Evolutionary conservation across 2,797 vertebrate species (phyloP).

Genomic region (Aratinga solstitialis): DNA sequence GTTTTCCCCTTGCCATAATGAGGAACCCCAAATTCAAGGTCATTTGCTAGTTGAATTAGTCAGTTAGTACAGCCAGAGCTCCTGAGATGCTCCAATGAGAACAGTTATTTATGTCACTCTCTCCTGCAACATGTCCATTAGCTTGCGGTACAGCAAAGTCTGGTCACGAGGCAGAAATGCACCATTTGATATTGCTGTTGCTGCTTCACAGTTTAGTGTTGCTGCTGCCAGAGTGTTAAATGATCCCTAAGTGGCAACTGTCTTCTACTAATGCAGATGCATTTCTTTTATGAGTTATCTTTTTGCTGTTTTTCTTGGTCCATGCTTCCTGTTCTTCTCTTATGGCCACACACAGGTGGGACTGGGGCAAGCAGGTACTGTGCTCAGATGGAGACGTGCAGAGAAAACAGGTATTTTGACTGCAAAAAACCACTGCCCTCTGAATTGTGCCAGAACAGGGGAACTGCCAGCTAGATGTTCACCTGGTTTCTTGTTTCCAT

Average conservation of each 20-base stretch:
- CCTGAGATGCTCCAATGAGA: background rate
- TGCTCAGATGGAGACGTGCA: background rate
- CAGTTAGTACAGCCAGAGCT: background rate
- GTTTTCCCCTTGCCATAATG: background rate
- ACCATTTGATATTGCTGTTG: background rate
- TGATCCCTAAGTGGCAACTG: conserved; percentile 13
- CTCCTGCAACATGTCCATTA: background rate
- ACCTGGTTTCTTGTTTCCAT: background rate
- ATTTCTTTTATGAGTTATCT: conserved; percentile 37
- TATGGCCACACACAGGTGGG: background rate
- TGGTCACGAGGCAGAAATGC: background rate
- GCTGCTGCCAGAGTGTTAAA: background rate
- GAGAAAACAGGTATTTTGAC: background rate
- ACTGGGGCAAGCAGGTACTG: background rate
- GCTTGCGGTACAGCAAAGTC: background rate
- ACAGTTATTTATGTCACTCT: background rate
- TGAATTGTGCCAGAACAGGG: background rate
- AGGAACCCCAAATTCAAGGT: background rate
- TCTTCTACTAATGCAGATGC: conserved; percentile 1
- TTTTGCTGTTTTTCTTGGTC: background rate
- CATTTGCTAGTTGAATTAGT: background rate
- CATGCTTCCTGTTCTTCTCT: background rate
- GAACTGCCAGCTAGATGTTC: background rate
- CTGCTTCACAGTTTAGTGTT: background rate
- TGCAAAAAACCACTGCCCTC: background rate